Evolutionary conservation across 2,797 vertebrate genomes (phyloP).

Genomic region (Myotis pilosus): DNA sequence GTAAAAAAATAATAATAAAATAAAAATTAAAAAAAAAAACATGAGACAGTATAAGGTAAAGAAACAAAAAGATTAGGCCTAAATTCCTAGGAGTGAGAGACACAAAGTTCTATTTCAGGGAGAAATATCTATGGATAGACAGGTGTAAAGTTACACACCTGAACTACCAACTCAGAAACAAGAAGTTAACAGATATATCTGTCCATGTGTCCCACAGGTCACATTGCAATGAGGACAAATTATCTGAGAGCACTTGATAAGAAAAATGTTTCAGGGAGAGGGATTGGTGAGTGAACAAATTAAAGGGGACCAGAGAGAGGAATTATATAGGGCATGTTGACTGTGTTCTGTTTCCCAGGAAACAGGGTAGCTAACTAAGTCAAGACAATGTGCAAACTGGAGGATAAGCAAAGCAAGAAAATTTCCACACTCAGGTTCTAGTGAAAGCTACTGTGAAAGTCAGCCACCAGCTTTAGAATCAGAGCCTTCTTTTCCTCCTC

Average conservation of each 20-base stretch:
- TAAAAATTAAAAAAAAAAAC: too few species aligned
- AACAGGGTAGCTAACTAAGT: neutral
- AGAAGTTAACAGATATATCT: constrained; percentile 32
- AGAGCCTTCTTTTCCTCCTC: neutral
- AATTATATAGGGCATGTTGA: neutral
- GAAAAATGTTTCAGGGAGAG: neutral
- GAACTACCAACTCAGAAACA: neutral
- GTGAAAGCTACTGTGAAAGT: neutral
- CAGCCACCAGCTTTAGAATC: constrained; percentile 16
- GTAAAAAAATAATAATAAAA: neutral
- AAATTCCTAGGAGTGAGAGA: neutral
- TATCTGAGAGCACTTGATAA: neutral
- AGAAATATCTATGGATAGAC: neutral
- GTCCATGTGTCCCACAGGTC: neutral
- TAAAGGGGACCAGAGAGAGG: constrained; percentile 10
- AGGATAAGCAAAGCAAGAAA: neutral
- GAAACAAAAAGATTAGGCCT: neutral
- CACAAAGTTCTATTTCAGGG: constrained; percentile 28
- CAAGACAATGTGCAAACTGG: neutral
- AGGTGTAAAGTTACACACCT: constrained; percentile 31
- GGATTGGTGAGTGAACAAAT: neutral
- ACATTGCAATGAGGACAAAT: neutral
- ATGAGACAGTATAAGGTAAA: neutral
- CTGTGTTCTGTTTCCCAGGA: constrained; percentile 16
- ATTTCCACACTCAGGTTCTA: neutral